A percentile compares a stretch with the other conserved stretches of the same genome.
Conservation (phyloP, 1,140 invertebrate species). For the Sesamia nonagrioides region DNA sequence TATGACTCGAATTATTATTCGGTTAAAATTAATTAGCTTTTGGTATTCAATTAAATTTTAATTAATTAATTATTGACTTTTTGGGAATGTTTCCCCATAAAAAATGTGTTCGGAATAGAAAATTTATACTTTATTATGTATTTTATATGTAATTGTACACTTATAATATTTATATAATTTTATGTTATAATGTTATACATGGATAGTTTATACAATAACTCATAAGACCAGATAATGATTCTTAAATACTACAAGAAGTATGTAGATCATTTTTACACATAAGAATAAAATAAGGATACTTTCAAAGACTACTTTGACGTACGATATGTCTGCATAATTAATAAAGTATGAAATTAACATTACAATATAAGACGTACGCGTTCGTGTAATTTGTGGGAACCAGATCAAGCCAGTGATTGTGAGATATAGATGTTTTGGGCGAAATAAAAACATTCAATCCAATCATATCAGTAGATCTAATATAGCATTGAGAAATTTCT, state of each 20-base stretch:
- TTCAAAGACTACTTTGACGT: background rate
- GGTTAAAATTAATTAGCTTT: constrained; percentile 39
- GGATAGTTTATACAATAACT: constrained; percentile 16
- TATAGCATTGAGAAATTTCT: no score
- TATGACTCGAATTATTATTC: constrained; percentile 32
- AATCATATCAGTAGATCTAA: no score
- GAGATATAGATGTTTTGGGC: no score
- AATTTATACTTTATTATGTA: constrained; percentile 46
- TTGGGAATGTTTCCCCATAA: constrained; percentile 51
- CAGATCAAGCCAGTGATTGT: no score
- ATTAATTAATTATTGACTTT: constrained; percentile 37
- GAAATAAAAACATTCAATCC: no score
- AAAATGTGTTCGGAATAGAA: constrained; percentile 50
- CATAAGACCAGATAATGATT: background rate
- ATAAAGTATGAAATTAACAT: background rate
- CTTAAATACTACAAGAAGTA: background rate
- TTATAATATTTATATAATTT: constrained; percentile 15
- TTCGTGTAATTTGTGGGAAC: background rate
- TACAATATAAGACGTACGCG: no score
- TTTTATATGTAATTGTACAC: constrained; percentile 38
- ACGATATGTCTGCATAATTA: constrained; percentile 11
- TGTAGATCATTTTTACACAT: background rate
- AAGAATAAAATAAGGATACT: constrained; percentile 4
- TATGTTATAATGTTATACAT: constrained; percentile 7
- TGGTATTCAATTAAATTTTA: constrained; percentile 42